Base-by-base conservation (phyloP, 2,888 invertebrate species). In the Nebria salina region DNA sequence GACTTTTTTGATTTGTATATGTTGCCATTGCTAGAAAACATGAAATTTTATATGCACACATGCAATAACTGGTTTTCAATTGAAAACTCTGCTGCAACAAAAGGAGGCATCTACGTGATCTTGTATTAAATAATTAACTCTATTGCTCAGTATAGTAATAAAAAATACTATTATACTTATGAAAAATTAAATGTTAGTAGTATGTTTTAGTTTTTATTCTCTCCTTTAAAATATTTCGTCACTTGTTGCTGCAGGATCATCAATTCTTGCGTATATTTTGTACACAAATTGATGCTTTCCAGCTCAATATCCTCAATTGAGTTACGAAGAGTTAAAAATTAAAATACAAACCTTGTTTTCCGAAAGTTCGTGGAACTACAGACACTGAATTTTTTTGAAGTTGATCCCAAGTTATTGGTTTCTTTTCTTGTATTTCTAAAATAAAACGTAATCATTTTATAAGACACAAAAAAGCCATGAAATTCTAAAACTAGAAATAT, bases 1-100 rank as follows among this genome's bases (percentile, higher is more conserved):
- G 86, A 8, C 91, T 89, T 83, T 94, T 93, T 85, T 95, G 94
- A 1, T 91, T 91, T 85, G 93, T 91, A 84, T 93, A 93, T 0
- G 93, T 95, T 64, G 92, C 90, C 89, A 95, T 89, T 0, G 95
- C 95, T 90, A 87, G 81, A 9, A 15, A 26, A 34, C 20, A 42
- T 65, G 20, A 20, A 20, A 20, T 20, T 20, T 20, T 0, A 20
- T 20, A 20, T 20, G 20, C 20, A 20, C 1, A 20, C 20, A 20
- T 20, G 20, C 20, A 9, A 25, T 76, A 26, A 34, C 34, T 34
- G 5, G 34, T 34, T 34, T 34, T 4, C 34, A 34, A 34, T 34
- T 34, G 34, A 34, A 34, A 1, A 20, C 20, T 20, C 20, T 20
- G 20, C 1, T 20, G 20, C 20, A 20, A 20, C 20, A 20, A 20